Evolutionary conservation across 2,797 vertebrate species (phyloP), one percentile per base, ranked within the genome.

Genomic region (Amphiprion clarkii): DNA sequence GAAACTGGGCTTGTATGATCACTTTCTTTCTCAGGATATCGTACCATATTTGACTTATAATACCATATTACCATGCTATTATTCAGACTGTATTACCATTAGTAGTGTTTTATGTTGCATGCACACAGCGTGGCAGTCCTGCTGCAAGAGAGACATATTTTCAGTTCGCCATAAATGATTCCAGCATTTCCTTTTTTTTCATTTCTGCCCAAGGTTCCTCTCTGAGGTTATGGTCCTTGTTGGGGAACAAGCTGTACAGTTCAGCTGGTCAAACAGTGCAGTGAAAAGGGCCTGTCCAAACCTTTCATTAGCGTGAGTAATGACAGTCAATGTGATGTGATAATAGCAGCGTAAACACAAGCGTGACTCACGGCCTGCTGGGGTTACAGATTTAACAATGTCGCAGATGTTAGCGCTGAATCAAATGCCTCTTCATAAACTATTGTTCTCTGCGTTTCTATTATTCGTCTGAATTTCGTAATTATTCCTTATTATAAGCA

Each of bases 251-350:
- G 49, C 52, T 16, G n/a, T 36, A 55, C 44, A 56, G 67, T 71
- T 91, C 88, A 90, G 89, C 90, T 84, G 88, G 80, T 86, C 83
- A 93, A 92, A 90, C 82, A 86, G 21, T 0, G 11, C 60, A 27
- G 1, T 82, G 72, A 79, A 88, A 88, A 76, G 54, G 59, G 31
- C 48, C 72, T 44, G 65, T 71, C 76, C 68, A 69, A 82, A 76
- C 49, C 67, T 74, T 75, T 81, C 68, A 80, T 90, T 83, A 86
- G 64, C 1, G 10, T 71, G 77, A 88, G 44, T 81, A 87, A 88
- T 67, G 73, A 74, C 48, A 33, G 68, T 70, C 79, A 84, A 84
- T 75, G 82, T 53, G 69, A 85, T 68, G 57, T 39, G 79, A 87
- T 89, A 86, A 91, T 81, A 79, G 74, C 49, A 39, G 80, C 78